Base-by-base conservation (phyloP, 2,797 vertebrate species). In the Champsocephalus esox region DNA sequence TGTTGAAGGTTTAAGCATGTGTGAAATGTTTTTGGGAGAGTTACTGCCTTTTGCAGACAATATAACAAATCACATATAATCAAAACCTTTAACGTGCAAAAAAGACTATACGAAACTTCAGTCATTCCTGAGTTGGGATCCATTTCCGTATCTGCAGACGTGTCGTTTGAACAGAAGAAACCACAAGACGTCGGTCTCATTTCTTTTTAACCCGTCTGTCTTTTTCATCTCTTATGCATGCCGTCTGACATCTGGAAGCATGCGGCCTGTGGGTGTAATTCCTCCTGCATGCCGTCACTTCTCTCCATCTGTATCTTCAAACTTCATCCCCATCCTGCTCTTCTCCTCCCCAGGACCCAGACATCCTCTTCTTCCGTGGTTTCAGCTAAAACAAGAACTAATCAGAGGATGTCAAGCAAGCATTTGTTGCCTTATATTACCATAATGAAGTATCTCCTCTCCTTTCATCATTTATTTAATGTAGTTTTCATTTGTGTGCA, bases 321-420 rank as follows among this genome's bases (percentile, higher is more conserved):
- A 63, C 71, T 63, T 88, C 86, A 91, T 81, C 83, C 81, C 58
- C 82, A 79, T 73, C 86, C 72, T 91, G 62, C 89, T 92, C 85
- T 93, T 93, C 86, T 93, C 77, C 79, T 81, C 84, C 87, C 69
- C 93, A 96, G 95, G 94, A 94, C 81, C 88, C 92, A 57, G 87
- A 90, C 84, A 93, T 96, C 91, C 83, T 95, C 90, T 89, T 94
- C 89, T 95, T 96, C 90, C 93, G 95, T 72, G 95, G 95, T 88
- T 96, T 95, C 94, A 94, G 86, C 93, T 96, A 94, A 92, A 93
- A 75, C 79, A 76, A 80, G 80, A 91, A 72, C 75, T 91, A 85
- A 87, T 82, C 70, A 63, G 58, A 83, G 71, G 76, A 86, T 74
- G 64, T 76, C 63, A 16, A 62, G 72, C 77, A 38, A 76, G 38